Percentiles rank a stretch among this genome's conserved stretches.
Evolutionary conservation across 2,888 invertebrate species (phyloP).

Genomic region (Eupithecia abbreviata): DNA sequence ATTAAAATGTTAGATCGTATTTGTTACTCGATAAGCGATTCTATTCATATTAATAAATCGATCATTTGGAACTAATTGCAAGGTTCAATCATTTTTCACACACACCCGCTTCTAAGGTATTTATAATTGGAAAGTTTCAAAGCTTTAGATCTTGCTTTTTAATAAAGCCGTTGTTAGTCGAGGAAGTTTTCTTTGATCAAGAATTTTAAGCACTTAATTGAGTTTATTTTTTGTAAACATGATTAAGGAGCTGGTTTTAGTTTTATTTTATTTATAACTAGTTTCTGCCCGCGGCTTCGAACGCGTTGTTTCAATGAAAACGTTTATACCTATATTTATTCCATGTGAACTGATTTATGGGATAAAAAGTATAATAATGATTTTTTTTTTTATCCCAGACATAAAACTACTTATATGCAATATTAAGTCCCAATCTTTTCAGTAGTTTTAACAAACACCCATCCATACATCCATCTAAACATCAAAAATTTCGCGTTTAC

Average conservation of each 20-base stretch:
- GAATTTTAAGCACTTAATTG: not conserved
- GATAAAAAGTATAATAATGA: too few relatives aligned
- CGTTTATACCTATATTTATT: too few relatives aligned
- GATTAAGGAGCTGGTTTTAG: not conserved
- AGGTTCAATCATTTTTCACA: constrained; percentile 19
- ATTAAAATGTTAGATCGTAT: not conserved
- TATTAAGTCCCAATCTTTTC: too few relatives aligned
- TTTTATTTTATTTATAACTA: not conserved
- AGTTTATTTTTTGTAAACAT: not conserved
- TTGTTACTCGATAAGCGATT: not conserved
- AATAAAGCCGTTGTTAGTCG: not conserved
- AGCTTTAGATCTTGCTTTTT: constrained; percentile 5
- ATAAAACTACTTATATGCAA: too few relatives aligned
- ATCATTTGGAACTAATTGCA: constrained; percentile 26
- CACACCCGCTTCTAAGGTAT: not conserved
- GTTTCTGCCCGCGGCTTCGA: too few relatives aligned
- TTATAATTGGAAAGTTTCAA: constrained; percentile 6
- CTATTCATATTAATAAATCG: constrained; percentile 10
- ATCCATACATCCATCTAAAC: too few relatives aligned
- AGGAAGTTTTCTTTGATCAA: not conserved
- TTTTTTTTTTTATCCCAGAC: too few relatives aligned
- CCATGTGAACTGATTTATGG: too few relatives aligned
- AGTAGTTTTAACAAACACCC: too few relatives aligned
- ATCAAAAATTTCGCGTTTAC: too few relatives aligned
- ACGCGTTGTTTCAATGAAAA: too few relatives aligned